phyloP scores from a whole-genome alignment of 2,888 invertebrate genomes.

The Netelia fuscicornis region DNA sequence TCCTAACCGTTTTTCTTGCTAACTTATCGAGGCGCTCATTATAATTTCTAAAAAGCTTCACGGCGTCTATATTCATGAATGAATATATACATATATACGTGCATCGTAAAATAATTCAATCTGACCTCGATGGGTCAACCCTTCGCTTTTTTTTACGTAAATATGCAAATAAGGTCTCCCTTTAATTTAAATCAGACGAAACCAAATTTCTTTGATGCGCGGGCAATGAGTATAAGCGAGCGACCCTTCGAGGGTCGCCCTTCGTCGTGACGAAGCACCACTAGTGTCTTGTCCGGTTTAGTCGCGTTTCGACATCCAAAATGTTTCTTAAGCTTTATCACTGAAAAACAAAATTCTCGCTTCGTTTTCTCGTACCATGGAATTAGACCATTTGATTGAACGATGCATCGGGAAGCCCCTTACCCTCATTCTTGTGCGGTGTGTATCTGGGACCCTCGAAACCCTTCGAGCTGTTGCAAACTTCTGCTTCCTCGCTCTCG shows the following conservation, averaged over 20 bases:
- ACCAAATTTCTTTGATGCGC: not conserved
- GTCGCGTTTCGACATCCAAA: constrained; percentile 22
- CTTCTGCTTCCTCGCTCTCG: constrained; percentile 53
- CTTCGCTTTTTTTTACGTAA: too few relatives aligned
- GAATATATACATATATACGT: constrained; percentile 3
- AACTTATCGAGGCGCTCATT: constrained; percentile 55
- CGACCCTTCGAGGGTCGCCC: constrained; percentile 29
- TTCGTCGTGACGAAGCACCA: constrained; percentile 63
- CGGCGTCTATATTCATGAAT: constrained; percentile 46
- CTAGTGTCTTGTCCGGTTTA: constrained; percentile 63
- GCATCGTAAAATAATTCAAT: not conserved
- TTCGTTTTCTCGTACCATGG: constrained; percentile 60
- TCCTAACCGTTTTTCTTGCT: constrained; percentile 66
- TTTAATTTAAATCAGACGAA: not conserved
- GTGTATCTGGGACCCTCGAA: constrained; percentile 53
- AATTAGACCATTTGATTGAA: constrained; percentile 28
- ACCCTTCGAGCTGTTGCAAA: constrained; percentile 43
- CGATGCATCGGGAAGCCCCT: constrained; percentile 51
- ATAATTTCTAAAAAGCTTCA: constrained; percentile 23
- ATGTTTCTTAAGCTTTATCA: constrained; percentile 73
- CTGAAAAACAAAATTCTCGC: constrained; percentile 70
- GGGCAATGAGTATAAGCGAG: not conserved
- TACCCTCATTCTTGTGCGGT: constrained; percentile 12
- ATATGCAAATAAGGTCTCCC: too few relatives aligned
- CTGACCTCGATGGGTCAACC: too few relatives aligned